phyloP scores from a whole-genome alignment of 2,113 vertebrate species.

The Rhabdomys dilectus region DNA sequence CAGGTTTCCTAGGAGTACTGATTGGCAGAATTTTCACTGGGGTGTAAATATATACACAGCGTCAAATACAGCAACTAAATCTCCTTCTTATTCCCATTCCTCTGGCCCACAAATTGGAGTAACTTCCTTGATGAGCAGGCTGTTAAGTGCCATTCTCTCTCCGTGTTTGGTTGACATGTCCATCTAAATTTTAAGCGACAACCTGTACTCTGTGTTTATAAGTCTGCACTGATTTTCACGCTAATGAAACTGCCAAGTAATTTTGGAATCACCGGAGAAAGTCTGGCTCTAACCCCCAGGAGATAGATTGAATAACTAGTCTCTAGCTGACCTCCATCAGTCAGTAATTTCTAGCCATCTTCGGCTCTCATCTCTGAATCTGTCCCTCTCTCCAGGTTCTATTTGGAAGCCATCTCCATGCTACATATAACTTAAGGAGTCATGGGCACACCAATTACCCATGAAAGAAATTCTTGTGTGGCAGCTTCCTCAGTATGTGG shows the following conservation, averaged over 20 bases:
- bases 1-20: not conserved
- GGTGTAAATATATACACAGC: not conserved
- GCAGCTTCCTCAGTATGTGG: constrained; percentile 32
- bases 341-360: constrained; percentile 72
- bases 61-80: constrained; percentile 35
- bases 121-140: constrained; percentile 56
- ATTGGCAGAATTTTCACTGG: constrained; percentile 17
- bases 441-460: constrained; percentile 66
- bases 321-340: constrained; percentile 73
- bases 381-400: constrained; percentile 66
- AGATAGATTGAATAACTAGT: constrained; percentile 72
- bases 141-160: constrained; percentile 33
- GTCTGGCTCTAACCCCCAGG: constrained; percentile 61
- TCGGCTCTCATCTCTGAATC: constrained; percentile 66
- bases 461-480: constrained; percentile 67
- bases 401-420: constrained; percentile 56
- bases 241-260: constrained; percentile 71
- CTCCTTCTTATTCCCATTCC: not conserved
- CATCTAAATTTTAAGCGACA: constrained; percentile 67
- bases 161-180: constrained; percentile 37
- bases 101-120: not conserved
- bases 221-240: constrained; percentile 53
- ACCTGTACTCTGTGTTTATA: not conserved
- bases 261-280: constrained; percentile 68
- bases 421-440: constrained; percentile 64